Percentiles rank a stretch among this genome's conserved stretches.
phyloP scores from a whole-genome alignment of 1,140 invertebrate genomes.

The Drosophila nigromelanica region DNA sequence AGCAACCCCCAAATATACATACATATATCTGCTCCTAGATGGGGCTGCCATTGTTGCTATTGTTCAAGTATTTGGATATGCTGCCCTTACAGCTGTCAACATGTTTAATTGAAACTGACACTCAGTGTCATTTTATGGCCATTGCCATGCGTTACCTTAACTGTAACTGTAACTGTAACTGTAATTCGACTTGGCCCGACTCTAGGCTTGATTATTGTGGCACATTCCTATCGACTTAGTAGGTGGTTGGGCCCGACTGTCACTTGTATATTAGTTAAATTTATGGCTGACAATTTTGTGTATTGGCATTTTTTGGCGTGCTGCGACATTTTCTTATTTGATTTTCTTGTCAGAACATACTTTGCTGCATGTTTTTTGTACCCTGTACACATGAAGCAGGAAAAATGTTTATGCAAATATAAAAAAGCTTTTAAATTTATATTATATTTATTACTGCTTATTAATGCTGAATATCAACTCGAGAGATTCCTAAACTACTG shows the following conservation, averaged over 20 bases:
- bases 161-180: constrained; percentile 60
- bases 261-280: constrained; percentile 72
- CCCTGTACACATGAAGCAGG: not conserved
- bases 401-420: too few relatives aligned
- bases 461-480: too few relatives aligned
- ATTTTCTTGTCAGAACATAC: constrained; percentile 3
- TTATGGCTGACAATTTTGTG: constrained; percentile 41
- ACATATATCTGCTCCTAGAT: not conserved
- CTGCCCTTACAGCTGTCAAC: constrained; percentile 79
- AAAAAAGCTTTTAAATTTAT: too few relatives aligned
- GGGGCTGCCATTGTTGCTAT: not conserved
- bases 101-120: constrained; percentile 84
- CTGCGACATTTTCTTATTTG: constrained; percentile 20
- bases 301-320: constrained; percentile 18
- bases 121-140: constrained; percentile 82
- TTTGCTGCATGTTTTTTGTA: not conserved
- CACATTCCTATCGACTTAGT: constrained; percentile 41
- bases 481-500: too few relatives aligned
- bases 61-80: constrained; percentile 40
- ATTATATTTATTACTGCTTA: too few relatives aligned
- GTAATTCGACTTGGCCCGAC: constrained; percentile 62
- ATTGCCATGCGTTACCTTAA: constrained; percentile 78
- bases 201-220: constrained; percentile 61
- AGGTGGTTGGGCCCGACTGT: constrained; percentile 2
- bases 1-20: constrained; percentile 27